These are phyloP conservation scores for Saxidomus purpurata DNA, from an alignment of 1,140 invertebrate genomes.

Conservation along the genomic window DNA sequence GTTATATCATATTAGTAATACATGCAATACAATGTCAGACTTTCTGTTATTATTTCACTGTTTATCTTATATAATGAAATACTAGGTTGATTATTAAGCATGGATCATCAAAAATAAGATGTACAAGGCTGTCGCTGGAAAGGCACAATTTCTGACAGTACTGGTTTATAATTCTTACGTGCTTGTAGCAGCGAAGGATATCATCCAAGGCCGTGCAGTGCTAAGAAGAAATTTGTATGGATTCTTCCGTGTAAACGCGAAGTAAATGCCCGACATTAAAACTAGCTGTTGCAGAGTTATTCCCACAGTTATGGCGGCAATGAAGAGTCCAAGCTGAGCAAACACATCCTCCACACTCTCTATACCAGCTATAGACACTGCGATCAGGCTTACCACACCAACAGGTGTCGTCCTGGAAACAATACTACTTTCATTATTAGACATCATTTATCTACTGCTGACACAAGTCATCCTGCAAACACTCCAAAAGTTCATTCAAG, in stretches of 20 bases:
- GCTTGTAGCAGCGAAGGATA: constrained; percentile 96
- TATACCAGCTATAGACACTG: constrained; percentile 95
- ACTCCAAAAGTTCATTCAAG: too few relatives aligned
- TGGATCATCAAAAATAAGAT: too few relatives aligned
- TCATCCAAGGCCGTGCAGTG: constrained; percentile 94
- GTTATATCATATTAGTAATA: too few relatives aligned
- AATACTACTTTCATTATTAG: too few relatives aligned
- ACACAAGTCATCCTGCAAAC: too few relatives aligned
- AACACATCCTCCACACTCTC: constrained; percentile 92
- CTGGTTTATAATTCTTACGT: constrained; percentile 46
- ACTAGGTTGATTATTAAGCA: too few relatives aligned
- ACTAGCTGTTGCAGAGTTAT: constrained; percentile 95
- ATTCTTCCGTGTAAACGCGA: constrained; percentile 93
- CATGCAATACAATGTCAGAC: too few relatives aligned
- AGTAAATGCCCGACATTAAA: constrained; percentile 94
- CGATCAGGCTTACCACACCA: constrained; percentile 96
- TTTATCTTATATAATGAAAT: too few relatives aligned
- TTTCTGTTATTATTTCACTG: too few relatives aligned
- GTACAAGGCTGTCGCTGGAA: too few relatives aligned
- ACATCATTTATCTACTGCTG: too few relatives aligned
- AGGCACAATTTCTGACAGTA: too few relatives aligned
- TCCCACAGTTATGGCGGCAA: constrained; percentile 94
- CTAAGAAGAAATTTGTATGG: constrained; percentile 94
- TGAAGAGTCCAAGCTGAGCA: constrained; percentile 94
- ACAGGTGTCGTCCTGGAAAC: constrained; percentile 92